These are phyloP conservation scores for Peromyscus attwateri DNA, from an alignment of 2,797 vertebrate genomes.

Conservation along the genomic window DNA sequence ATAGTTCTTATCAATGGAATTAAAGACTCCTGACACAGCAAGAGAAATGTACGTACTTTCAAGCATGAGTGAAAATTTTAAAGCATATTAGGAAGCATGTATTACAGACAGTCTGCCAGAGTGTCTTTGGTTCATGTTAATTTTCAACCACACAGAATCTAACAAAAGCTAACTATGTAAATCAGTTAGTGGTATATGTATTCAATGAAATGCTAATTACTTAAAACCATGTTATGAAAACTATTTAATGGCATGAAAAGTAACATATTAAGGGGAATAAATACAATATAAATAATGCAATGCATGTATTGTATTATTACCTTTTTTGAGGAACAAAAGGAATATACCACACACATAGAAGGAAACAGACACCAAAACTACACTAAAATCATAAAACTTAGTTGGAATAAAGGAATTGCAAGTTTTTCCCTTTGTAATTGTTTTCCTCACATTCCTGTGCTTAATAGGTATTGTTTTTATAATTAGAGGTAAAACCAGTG, in stretches of 20 bases:
- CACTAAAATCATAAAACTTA: slow-evolving; percentile 19
- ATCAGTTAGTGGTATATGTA: not conserved
- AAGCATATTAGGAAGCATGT: not conserved
- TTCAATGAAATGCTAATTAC: slow-evolving; percentile 2
- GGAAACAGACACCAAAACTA: not conserved
- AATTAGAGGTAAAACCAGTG: not conserved
- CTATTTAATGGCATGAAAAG: slow-evolving; percentile 13
- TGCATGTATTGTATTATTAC: not conserved
- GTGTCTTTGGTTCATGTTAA: not conserved
- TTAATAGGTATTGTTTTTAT: not conserved
- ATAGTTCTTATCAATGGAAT: not conserved
- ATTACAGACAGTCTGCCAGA: not conserved
- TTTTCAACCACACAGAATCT: slow-evolving; percentile 21
- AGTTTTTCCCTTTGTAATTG: not conserved
- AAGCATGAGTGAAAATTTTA: not conserved
- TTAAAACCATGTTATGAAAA: slow-evolving; percentile 45
- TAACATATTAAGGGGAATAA: not conserved
- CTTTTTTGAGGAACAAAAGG: not conserved
- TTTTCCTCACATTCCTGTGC: slow-evolving; percentile 37
- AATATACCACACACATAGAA: not conserved
- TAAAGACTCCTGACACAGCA: slow-evolving; percentile 1
- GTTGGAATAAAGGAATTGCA: slow-evolving; percentile 15
- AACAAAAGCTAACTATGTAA: slow-evolving; percentile 7
- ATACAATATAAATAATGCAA: not conserved
- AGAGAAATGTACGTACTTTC: slow-evolving; percentile 5